These are phyloP conservation scores for Doris montereyensis DNA, from an alignment of 2,888 invertebrate species.

Conservation along the genomic window DNA sequence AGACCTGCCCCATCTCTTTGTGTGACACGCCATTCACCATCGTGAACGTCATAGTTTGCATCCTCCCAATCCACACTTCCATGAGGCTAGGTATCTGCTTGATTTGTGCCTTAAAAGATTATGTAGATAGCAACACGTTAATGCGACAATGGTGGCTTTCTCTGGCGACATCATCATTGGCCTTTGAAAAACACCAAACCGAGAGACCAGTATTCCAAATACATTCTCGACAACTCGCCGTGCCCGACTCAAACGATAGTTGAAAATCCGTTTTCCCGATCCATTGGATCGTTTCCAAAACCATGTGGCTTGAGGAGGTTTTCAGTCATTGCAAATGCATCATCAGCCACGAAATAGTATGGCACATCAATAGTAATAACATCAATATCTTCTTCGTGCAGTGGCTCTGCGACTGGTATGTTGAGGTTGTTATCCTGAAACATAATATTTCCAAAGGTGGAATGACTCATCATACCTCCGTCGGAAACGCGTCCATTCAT, in stretches of 20 bases:
- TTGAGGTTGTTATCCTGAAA: background rate
- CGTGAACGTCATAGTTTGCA: background rate
- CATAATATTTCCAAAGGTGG: background rate
- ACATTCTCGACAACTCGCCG: background rate
- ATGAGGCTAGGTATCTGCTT: background rate
- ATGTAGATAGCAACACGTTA: constrained; percentile 3
- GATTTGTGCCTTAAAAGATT: background rate
- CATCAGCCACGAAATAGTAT: constrained; percentile 4
- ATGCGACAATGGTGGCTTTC: constrained; percentile 6
- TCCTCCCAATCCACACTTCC: background rate
- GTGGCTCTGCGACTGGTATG: background rate
- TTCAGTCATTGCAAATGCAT: background rate
- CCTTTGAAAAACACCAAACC: background rate
- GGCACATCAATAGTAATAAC: background rate
- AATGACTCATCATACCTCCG: constrained; percentile 10
- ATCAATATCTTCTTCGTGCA: constrained; percentile 12
- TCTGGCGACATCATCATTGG: constrained; percentile 13
- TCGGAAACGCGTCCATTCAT: constrained; percentile 16
- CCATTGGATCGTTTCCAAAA: background rate
- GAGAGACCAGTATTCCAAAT: constrained; percentile 1
- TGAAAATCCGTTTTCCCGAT: background rate
- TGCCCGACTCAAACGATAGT: constrained; percentile 3
- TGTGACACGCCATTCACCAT: background rate
- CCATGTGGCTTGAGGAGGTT: background rate
- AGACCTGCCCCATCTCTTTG: background rate